Percentiles rank a stretch among this genome's conserved stretches.
phyloP scores from a whole-genome alignment of 2,797 vertebrate species.

The Brachyrhaphis roseni region DNA sequence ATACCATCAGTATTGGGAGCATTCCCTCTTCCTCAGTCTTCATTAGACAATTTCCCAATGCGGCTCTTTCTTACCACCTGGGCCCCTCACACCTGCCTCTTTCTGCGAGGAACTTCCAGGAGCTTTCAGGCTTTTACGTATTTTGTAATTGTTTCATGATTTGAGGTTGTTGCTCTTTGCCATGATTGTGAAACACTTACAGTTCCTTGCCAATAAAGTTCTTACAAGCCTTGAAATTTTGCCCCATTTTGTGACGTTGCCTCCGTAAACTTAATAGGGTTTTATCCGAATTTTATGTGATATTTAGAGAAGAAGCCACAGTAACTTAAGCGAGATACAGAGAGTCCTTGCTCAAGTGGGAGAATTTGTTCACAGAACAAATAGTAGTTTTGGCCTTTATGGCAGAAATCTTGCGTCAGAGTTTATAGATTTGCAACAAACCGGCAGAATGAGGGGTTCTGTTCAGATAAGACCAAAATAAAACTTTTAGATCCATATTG shows the following conservation, averaged over 20 bases:
- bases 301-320: background rate
- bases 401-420: background rate
- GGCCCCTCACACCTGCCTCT: conserved; percentile 40
- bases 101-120: conserved; percentile 32
- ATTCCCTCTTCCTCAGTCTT: conserved; percentile 67
- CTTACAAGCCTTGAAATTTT: background rate
- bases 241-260: background rate
- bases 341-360: background rate
- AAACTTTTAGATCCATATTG: background rate
- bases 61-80: conserved; percentile 33
- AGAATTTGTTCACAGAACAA: background rate
- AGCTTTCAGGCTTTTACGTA: conserved; percentile 40
- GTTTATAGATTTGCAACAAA: background rate
- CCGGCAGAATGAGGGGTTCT: background rate
- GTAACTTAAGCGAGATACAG: background rate
- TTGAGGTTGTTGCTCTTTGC: conserved; percentile 50
- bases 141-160: conserved; percentile 45
- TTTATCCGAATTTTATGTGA: background rate
- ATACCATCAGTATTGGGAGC: conserved; percentile 57
- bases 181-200: conserved; percentile 35
- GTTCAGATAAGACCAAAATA: background rate
- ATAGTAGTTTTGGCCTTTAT: background rate
- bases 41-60: conserved; percentile 61
- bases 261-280: background rate
- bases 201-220: background rate